Percentiles rank a stretch among this genome's conserved stretches.
Conservation (phyloP, 2,888 invertebrate genomes). For the Anthophora plumipes region DNA sequence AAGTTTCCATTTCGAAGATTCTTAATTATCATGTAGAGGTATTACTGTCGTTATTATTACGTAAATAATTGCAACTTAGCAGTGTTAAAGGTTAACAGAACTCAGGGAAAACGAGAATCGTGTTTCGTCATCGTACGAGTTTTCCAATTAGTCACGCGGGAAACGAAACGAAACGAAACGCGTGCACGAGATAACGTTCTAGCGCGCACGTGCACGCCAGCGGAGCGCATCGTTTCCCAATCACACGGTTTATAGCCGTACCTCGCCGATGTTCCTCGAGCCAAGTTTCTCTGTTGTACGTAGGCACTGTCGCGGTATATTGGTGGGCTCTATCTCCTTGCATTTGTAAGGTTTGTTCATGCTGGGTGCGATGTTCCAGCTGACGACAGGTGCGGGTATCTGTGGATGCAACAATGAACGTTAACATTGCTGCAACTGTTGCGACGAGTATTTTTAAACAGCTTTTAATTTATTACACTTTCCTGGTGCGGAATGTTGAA, state of each 20-base stretch:
- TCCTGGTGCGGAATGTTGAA: background rate
- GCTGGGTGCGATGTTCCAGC: conserved; percentile 88
- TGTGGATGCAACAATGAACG: conserved; percentile 75
- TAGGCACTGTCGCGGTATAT: conserved; percentile 86
- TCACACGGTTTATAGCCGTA: conserved; percentile 72
- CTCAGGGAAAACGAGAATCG: background rate
- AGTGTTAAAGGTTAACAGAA: background rate
- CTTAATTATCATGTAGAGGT: too few relatives aligned
- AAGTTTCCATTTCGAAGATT: too few relatives aligned
- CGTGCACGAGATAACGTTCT: conserved; percentile 25
- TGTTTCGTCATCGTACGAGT: conserved; percentile 17
- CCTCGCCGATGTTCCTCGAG: conserved; percentile 87
- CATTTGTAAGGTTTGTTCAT: conserved; percentile 87
- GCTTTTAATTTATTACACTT: background rate
- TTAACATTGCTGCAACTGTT: background rate
- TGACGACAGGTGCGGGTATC: conserved; percentile 86
- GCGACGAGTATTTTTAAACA: background rate
- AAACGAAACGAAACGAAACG: conserved; percentile 3
- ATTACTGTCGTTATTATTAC: background rate
- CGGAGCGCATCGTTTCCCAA: conserved; percentile 38
- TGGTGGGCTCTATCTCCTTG: conserved; percentile 86
- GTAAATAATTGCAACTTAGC: background rate
- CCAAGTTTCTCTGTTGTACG: conserved; percentile 87
- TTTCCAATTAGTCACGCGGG: conserved; percentile 21
- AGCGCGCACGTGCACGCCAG: conserved; percentile 25